Base-by-base conservation (phyloP, 1,140 invertebrate genomes). In the Microplitis demolitor region DNA sequence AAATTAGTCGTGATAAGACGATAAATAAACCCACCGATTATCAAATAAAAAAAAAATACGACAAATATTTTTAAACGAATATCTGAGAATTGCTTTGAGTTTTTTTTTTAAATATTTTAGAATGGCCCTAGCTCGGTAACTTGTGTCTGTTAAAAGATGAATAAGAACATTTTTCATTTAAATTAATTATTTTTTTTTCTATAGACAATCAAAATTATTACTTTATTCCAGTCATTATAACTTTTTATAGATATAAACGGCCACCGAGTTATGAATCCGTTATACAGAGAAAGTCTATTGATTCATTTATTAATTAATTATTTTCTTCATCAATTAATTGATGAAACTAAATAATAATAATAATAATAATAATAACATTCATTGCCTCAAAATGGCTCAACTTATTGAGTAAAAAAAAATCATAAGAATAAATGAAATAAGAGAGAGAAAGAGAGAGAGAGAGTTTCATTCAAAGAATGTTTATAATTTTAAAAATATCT, bases 381-480 rank as follows among this genome's bases (percentile, higher is more conserved):
- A 80, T 73, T 77, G 81, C 82, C 81, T 82, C 82, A 66, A 82
- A 81, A 58, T 83, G 82, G 81, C 83, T 83, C 81, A 73, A 16
- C 78, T 78, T 56, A 13, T 16, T 69, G 64, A 67, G 9, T n/a
- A 24, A 62, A 66, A 71, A 64, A 54, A 56, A 34, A 56, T 8
- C n/a, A 24, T 31, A 62, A 56, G 53, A 71, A 69, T 56, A 56
- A 16, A 56, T 56, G n/a, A 82, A 78, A 80, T 83, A 80, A 84
- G 82, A 61, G 9, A 61, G 33, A 33, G 33, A 61, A 11, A 8
- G 33, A 37, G 14, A 63, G 37, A 63, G 6, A 3, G 53, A 54
- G 6, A 53, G 6, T 53, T 13, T 53, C 11, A 53, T 14, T 54
- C 39, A 45, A 54, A 13, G 0, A 14, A 54, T 54, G 5, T 14